Evolutionary conservation across 2,113 vertebrate genomes (phyloP).

Genomic region (Lates calcarifer): DNA sequence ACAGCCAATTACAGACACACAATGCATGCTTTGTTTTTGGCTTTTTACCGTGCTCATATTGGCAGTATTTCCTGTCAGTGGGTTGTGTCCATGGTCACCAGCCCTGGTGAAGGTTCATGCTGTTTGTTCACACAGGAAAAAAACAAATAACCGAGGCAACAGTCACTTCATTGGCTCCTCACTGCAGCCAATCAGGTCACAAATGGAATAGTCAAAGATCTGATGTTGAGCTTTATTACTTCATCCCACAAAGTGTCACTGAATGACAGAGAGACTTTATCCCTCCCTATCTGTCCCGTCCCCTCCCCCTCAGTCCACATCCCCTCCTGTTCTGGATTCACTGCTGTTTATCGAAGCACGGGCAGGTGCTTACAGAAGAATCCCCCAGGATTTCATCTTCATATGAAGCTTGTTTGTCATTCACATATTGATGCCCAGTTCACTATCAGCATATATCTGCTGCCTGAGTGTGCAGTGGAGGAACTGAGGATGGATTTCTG

Average conservation of each 20-base stretch:
- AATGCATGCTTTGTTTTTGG: too few relatives aligned
- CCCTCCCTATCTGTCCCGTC: not conserved
- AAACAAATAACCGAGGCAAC: not conserved
- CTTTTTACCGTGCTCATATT: not conserved
- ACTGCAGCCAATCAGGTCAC: constrained; percentile 32
- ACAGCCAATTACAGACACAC: too few relatives aligned
- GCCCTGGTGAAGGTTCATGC: not conserved
- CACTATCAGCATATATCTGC: constrained; percentile 15
- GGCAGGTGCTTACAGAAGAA: constrained; percentile 52
- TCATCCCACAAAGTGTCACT: constrained; percentile 12
- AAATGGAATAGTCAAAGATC: not conserved
- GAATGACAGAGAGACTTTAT: constrained; percentile 31
- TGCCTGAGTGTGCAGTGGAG: not conserved
- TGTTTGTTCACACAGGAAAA: not conserved
- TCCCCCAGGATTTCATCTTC: constrained; percentile 59
- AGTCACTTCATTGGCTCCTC: not conserved
- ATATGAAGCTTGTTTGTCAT: constrained; percentile 61
- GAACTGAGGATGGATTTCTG: constrained; percentile 44
- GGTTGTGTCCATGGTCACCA: not conserved
- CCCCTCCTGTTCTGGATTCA: constrained; percentile 63
- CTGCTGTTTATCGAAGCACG: constrained; percentile 61
- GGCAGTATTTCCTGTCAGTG: not conserved
- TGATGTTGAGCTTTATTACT: not conserved
- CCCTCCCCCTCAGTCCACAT: constrained; percentile 27
- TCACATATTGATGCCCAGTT: constrained; percentile 28